Percentiles rank a stretch among this genome's conserved stretches.
Evolutionary conservation across 2,888 invertebrate genomes (phyloP).

Genomic region (Chrysolina haemoptera): DNA sequence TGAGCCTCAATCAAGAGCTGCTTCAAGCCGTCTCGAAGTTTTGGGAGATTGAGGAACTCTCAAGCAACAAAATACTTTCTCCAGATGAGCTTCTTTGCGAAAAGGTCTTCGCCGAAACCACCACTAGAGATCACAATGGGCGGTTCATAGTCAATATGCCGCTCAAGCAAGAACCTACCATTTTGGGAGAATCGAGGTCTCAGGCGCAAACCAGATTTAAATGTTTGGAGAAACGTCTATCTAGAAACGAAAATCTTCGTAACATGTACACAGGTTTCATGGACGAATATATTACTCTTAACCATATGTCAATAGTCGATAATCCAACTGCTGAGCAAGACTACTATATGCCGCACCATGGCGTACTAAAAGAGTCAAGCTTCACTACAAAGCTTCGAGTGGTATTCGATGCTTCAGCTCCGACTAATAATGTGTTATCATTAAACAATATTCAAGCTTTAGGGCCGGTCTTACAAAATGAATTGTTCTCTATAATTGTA

Average conservation of each 20-base stretch:
- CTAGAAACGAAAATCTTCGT: conserved; percentile 34
- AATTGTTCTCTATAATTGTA: conserved; percentile 40
- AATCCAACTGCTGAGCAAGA: background rate
- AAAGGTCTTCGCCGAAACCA: conserved; percentile 30
- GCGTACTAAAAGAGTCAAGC: too few species aligned
- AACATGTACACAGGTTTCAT: conserved; percentile 44
- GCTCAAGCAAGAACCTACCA: conserved; percentile 34
- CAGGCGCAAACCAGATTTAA: conserved; percentile 36
- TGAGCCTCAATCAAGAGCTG: too few species aligned
- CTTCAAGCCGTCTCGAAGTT: conserved; percentile 18
- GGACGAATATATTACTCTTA: conserved; percentile 29
- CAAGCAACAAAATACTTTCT: too few species aligned
- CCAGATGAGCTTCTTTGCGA: conserved; percentile 38
- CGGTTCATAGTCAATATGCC: conserved; percentile 48
- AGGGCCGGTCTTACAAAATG: too few species aligned
- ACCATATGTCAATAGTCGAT: conserved; percentile 29
- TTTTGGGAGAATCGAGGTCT: conserved; percentile 35
- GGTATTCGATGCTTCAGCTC: too few species aligned
- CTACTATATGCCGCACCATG: too few species aligned
- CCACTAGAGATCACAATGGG: conserved; percentile 31
- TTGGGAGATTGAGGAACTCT: conserved; percentile 31
- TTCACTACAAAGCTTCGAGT: too few species aligned
- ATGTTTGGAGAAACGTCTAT: conserved; percentile 37
- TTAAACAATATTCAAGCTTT: too few species aligned
- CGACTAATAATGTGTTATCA: too few species aligned